Evolutionary conservation across 2,888 invertebrate species (phyloP).

Genomic region (Hydroisotoma schaefferi): DNA sequence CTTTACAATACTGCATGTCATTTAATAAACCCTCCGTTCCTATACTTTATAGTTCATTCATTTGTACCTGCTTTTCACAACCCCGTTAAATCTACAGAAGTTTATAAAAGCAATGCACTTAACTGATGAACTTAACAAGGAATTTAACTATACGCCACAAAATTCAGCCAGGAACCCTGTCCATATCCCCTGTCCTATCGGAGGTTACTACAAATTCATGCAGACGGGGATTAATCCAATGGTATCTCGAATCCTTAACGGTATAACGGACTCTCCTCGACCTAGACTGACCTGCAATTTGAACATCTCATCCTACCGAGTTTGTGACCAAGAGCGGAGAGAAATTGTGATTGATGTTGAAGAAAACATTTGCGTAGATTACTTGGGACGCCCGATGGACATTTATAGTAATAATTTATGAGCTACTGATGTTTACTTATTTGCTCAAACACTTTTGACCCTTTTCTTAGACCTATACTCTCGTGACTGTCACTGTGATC

Average conservation of each 20-base stretch:
- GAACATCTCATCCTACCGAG: constrained; percentile 56
- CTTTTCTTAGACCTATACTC: too few species aligned
- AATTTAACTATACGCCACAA: not conserved
- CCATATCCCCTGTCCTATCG: constrained; percentile 57
- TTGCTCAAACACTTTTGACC: not conserved
- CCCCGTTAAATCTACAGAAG: too few species aligned
- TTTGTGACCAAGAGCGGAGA: constrained; percentile 56
- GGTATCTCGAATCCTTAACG: constrained; percentile 56
- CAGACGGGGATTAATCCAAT: constrained; percentile 54
- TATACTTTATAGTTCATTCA: too few species aligned
- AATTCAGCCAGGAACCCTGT: constrained; percentile 53
- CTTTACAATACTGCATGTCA: too few species aligned
- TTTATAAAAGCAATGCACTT: too few species aligned
- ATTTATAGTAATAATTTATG: constrained; percentile 51
- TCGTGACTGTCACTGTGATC: too few species aligned
- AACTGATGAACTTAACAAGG: too few species aligned
- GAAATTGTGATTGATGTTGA: constrained; percentile 57
- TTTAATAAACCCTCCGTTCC: too few species aligned
- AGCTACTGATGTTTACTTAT: not conserved
- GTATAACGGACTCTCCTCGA: constrained; percentile 57
- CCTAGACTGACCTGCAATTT: constrained; percentile 55
- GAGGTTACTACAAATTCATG: constrained; percentile 56
- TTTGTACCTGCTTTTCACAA: too few species aligned
- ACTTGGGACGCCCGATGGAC: constrained; percentile 57
- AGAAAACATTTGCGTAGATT: constrained; percentile 58